Base-by-base conservation (phyloP, 2,888 invertebrate species). In the Microplitis manilae region DNA sequence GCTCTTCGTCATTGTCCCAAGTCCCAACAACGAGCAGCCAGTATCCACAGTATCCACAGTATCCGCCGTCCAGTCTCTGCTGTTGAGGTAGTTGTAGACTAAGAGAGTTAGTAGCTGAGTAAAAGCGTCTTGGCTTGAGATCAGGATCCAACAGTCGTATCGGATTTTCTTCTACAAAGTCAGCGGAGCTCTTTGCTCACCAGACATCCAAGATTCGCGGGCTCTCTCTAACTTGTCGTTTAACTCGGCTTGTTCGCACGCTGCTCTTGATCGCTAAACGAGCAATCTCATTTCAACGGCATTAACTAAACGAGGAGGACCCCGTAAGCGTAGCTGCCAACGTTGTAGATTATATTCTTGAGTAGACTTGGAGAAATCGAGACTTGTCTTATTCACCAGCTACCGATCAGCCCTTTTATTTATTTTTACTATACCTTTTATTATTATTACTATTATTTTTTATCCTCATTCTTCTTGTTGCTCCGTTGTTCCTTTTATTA, bases 1-100 rank as follows among this genome's bases (percentile, higher is more conserved):
- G 73, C 68, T 73, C 77, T 77, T 73, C 62, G 77, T 77, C 77
- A 77, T 77, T 73, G 77, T 79, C 73, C 61, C 76, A 50, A 40
- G 77, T 79, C 73, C 61, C 76, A 50, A 40, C 71, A 15, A 30
- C 30, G 9, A 20, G 8, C n/a, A 50, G 50, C 50, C 50, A 50
- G 50, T 5, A 30, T 30, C 30, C 50, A 50, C 50, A 50, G 50
- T 5, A 30, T 30, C 30, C 50, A 50, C 8, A 50, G 50, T 13
- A 50, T 20, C 20, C 20, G 2, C 30, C 30, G 30, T 30, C 30
- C 30, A 30, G 30, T 30, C 30, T 30, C 30, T 30, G 30, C 30
- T 30, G 30, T 30, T 30, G 30, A 30, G 30, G 30, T 30, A 30
- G 30, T 30, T 30, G 30, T 30, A 5, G 4, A 50, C 13, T 13